phyloP scores from a whole-genome alignment of 2,113 vertebrate genomes.

The Guaruba guarouba region DNA sequence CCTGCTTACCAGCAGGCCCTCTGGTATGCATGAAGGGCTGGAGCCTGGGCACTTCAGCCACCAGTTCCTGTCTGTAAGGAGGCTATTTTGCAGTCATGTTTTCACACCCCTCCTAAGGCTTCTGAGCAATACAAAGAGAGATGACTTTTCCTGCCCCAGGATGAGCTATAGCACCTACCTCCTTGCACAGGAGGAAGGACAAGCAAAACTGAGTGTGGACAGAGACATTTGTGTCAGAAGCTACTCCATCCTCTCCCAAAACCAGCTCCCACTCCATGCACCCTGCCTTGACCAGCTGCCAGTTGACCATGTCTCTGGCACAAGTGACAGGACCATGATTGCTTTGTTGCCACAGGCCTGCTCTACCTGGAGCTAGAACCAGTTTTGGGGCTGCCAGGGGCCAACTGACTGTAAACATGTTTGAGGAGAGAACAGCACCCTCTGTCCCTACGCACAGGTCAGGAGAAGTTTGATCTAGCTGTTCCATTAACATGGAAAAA shows the following conservation, averaged over 20 bases:
- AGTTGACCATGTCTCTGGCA: accelerated
- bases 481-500: not conserved
- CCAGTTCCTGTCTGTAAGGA: not conserved
- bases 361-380: not conserved
- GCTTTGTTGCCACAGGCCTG: not conserved
- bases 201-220: not conserved
- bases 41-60: not conserved
- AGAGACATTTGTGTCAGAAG: not conserved
- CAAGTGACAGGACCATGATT: not conserved
- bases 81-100: not conserved
- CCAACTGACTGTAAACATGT: not conserved
- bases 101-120: not conserved
- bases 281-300: not conserved
- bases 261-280: not conserved
- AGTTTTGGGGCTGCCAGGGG: not conserved
- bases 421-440: not conserved
- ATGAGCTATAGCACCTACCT: not conserved
- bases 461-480: not conserved
- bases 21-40: not conserved
- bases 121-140: not conserved
- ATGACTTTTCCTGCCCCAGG: not conserved
- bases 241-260: not conserved
- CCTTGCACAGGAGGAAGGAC: not conserved
- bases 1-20: not conserved
- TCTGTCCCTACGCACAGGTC: not conserved